phyloP scores from a whole-genome alignment of 2,888 invertebrate genomes.

The Noctua comes region DNA sequence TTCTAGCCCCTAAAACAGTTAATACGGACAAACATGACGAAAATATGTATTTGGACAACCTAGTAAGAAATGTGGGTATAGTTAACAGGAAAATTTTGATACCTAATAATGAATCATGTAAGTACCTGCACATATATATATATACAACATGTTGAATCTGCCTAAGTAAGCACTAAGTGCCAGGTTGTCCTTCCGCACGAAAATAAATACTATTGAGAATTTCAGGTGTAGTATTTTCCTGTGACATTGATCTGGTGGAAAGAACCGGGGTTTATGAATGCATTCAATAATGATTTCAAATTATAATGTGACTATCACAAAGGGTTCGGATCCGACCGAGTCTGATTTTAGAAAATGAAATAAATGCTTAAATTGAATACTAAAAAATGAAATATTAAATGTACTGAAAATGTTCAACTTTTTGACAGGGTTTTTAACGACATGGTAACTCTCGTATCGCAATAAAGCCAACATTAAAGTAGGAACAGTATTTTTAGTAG shows the following conservation, averaged over 20 bases:
- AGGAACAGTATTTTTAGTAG: conserved; percentile 4
- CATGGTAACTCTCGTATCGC: neutral
- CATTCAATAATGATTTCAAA: neutral
- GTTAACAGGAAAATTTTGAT: conserved; percentile 26
- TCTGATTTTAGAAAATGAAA: neutral
- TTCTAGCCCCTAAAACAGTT: neutral
- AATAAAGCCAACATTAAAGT: neutral
- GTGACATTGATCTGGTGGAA: conserved; percentile 1
- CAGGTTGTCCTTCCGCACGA: conserved; percentile 2
- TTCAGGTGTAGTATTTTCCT: neutral
- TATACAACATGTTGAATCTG: neutral
- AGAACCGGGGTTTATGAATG: neutral
- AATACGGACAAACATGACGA: neutral
- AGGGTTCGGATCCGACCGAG: neutral
- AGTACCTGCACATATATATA: neutral
- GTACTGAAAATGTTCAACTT: neutral
- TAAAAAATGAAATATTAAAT: neutral
- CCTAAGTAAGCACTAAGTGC: neutral
- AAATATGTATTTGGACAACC: conserved; percentile 1
- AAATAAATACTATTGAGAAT: conserved; percentile 3
- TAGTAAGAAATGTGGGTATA: conserved; percentile 8
- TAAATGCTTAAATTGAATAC: neutral
- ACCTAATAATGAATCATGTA: neutral
- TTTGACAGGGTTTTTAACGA: neutral
- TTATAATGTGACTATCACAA: neutral